Percentiles rank a stretch among this genome's conserved stretches.
phyloP scores from a whole-genome alignment of 2,113 vertebrate genomes.

The Phaetusa simplex region DNA sequence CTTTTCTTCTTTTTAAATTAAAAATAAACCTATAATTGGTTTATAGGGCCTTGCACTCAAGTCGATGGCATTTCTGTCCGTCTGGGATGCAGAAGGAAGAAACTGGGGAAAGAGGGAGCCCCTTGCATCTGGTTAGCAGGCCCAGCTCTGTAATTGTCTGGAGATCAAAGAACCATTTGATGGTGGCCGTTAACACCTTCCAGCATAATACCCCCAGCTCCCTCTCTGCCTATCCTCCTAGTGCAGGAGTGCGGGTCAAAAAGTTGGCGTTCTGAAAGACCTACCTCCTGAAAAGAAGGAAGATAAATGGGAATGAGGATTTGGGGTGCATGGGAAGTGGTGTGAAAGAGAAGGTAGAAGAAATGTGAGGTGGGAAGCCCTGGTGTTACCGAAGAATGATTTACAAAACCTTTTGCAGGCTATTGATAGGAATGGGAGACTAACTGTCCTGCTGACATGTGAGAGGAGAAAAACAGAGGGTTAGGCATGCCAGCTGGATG shows the following conservation, averaged over 20 bases:
- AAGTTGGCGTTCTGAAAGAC: neutral
- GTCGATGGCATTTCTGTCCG: neutral
- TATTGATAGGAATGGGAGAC: neutral
- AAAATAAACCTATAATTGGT: neutral
- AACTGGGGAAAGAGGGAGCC: neutral
- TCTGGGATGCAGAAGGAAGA: slow-evolving; percentile 39
- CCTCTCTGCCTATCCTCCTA: neutral
- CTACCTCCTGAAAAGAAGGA: neutral
- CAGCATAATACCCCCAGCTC: neutral
- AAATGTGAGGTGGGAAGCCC: neutral
- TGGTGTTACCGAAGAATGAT: neutral
- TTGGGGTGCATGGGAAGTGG: neutral
- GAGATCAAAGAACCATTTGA: slow-evolving; percentile 55
- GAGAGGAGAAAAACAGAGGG: neutral
- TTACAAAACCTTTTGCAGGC: neutral
- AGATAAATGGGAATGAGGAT: neutral
- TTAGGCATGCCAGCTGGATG: neutral
- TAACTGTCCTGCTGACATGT: neutral
- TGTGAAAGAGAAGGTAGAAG: neutral
- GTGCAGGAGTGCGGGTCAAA: neutral
- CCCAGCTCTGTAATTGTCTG: slow-evolving; percentile 13
- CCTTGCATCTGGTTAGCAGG: slow-evolving; percentile 58
- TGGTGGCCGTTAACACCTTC: slow-evolving; percentile 40
- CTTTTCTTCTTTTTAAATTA: neutral
- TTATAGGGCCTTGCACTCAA: neutral